Conservation (phyloP, 2,888 invertebrate species). For the Drosophila mayaguana region DNA sequence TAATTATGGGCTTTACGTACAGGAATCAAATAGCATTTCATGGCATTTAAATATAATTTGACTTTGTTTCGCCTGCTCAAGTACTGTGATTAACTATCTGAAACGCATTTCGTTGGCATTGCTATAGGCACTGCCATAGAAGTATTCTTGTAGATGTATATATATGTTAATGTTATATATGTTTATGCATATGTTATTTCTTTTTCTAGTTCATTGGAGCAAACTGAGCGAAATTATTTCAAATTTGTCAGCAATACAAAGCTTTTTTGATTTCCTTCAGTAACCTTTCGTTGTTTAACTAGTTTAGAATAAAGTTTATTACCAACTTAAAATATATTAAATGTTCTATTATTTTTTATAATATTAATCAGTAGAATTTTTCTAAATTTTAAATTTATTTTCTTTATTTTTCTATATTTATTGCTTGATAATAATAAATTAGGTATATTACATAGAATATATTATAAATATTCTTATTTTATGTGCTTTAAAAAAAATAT, state of each 20-base stretch:
- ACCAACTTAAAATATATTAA: no score
- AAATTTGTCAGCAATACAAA: conserved; percentile 16
- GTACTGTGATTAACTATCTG: conserved; percentile 50
- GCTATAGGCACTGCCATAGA: not conserved
- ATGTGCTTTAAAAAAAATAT: no score
- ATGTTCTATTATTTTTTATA: no score
- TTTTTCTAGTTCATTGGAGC: not conserved
- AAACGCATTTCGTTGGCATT: conserved; percentile 8
- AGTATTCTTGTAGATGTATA: no score
- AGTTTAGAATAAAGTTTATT: no score
- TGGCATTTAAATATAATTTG: conserved; percentile 76
- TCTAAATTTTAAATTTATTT: no score
- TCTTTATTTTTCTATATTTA: no score
- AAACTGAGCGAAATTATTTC: not conserved
- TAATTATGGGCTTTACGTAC: conserved; percentile 55
- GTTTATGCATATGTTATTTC: not conserved
- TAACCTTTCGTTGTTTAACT: no score
- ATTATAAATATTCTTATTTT: no score
- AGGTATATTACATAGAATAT: no score
- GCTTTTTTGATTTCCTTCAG: not conserved
- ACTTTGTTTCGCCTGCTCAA: conserved; percentile 52
- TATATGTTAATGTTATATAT: not conserved
- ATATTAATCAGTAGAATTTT: no score
- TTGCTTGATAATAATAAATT: no score
- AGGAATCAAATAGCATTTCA: conserved; percentile 75